phyloP scores from a whole-genome alignment of 2,113 vertebrate genomes.

The Paramormyrops kingsleyae region DNA sequence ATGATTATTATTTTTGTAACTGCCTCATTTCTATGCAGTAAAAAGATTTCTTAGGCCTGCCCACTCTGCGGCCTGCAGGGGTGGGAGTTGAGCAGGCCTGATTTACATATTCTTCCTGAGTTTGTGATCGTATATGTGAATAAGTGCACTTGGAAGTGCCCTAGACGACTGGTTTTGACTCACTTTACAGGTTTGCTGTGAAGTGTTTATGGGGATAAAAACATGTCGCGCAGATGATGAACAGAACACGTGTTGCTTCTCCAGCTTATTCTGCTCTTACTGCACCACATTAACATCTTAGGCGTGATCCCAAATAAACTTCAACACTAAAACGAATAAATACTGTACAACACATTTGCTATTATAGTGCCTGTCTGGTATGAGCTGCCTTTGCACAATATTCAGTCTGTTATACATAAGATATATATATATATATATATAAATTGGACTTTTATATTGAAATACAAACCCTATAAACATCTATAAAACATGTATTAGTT shows the following conservation, averaged over 20 bases:
- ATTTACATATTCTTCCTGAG: not conserved
- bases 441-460: not conserved
- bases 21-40: not conserved
- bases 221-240: not conserved
- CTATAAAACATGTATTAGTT: not conserved
- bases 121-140: not conserved
- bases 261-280: not conserved
- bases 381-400: not conserved
- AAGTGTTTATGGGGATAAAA: not conserved
- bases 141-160: not conserved
- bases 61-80: not conserved
- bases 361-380: not conserved
- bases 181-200: not conserved
- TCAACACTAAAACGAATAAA: not conserved
- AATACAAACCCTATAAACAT: not conserved
- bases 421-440: not conserved
- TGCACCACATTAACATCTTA: not conserved
- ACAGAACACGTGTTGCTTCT: not conserved
- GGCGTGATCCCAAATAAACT: not conserved
- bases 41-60: not conserved
- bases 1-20: not conserved
- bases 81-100: not conserved
- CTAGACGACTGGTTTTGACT: not conserved
- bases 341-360: not conserved
- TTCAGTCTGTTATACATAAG: not conserved